A percentile compares a stretch with the other conserved stretches of the same genome.
These are phyloP conservation scores for Cephalopterus ornatus DNA, from an alignment of 2,113 vertebrate genomes.

Conservation along the genomic window DNA sequence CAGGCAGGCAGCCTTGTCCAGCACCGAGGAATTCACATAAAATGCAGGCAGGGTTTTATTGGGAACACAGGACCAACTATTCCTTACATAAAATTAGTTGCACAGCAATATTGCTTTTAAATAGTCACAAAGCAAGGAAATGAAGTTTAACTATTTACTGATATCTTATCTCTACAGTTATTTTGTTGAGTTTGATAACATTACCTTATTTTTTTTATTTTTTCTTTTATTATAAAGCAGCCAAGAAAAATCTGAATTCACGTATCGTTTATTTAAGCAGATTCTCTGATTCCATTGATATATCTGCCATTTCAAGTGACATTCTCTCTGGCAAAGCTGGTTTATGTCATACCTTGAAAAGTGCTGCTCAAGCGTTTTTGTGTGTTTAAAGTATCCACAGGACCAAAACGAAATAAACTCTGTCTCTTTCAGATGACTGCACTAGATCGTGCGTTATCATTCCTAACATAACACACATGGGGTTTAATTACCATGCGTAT, in stretches of 20 bases:
- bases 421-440: not conserved
- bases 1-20: slow-evolving; percentile 49
- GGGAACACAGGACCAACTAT: slow-evolving; percentile 51
- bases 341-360: slow-evolving; percentile 45
- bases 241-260: slow-evolving; percentile 30
- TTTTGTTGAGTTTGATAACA: slow-evolving; percentile 10
- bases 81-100: slow-evolving; percentile 69
- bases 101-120: slow-evolving; percentile 59
- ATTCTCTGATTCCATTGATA: slow-evolving; percentile 33
- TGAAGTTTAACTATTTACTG: slow-evolving; percentile 54
- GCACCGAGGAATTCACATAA: slow-evolving; percentile 73
- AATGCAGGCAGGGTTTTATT: slow-evolving; percentile 61
- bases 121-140: slow-evolving; percentile 63
- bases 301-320: slow-evolving; percentile 37
- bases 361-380: slow-evolving; percentile 20
- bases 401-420: not conserved
- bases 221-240: not conserved
- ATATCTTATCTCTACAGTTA: slow-evolving; percentile 1
- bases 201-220: not conserved
- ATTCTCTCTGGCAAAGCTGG: slow-evolving; percentile 60
- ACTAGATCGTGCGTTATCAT: not conserved
- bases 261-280: slow-evolving; percentile 47
- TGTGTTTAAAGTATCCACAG: slow-evolving; percentile 28
- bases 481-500: not conserved
- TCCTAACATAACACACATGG: not conserved